phyloP scores from a whole-genome alignment of 2,797 vertebrate species.

The Macropodus opercularis region DNA sequence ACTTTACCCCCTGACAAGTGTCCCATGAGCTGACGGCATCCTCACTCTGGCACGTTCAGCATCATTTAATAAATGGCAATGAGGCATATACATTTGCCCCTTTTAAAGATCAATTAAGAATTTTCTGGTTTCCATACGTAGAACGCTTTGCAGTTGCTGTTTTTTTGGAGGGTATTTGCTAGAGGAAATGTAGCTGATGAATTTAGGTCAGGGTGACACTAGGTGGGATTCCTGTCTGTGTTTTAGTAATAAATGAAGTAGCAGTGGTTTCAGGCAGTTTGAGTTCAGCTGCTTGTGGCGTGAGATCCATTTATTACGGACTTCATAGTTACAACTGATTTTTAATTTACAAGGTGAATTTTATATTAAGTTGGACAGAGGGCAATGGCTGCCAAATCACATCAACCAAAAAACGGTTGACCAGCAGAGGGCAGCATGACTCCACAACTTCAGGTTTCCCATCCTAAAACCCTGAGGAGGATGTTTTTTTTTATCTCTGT shows the following conservation, averaged over 20 bases:
- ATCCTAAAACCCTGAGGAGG: conserved; percentile 48
- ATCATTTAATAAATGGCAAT: conserved; percentile 78
- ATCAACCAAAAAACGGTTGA: conserved; percentile 12
- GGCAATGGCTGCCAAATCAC: conserved; percentile 29
- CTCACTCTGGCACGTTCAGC: conserved; percentile 54
- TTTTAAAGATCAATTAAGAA: conserved; percentile 81
- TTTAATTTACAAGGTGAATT: conserved; percentile 49
- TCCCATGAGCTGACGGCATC: conserved; percentile 70
- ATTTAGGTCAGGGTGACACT: conserved; percentile 70
- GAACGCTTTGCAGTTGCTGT: conserved; percentile 47
- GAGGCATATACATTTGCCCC: conserved; percentile 78
- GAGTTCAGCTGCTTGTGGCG: conserved; percentile 46
- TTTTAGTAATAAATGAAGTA: conserved; percentile 50
- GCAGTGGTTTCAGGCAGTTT: conserved; percentile 21
- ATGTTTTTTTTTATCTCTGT: conserved; percentile 55
- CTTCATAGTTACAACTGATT: conserved; percentile 34
- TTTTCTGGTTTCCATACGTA: conserved; percentile 62
- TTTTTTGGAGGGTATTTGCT: conserved; percentile 62
- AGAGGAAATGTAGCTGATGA: conserved; percentile 63
- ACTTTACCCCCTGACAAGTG: conserved; percentile 65
- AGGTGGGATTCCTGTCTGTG: conserved; percentile 54
- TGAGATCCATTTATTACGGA: conserved; percentile 33
- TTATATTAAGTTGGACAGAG: conserved; percentile 14
- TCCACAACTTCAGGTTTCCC: conserved; percentile 47
- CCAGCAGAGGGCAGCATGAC: conserved; percentile 83